These are phyloP conservation scores for Colaptes auratus DNA, from an alignment of 2,113 vertebrate genomes.

Conservation along the genomic window DNA sequence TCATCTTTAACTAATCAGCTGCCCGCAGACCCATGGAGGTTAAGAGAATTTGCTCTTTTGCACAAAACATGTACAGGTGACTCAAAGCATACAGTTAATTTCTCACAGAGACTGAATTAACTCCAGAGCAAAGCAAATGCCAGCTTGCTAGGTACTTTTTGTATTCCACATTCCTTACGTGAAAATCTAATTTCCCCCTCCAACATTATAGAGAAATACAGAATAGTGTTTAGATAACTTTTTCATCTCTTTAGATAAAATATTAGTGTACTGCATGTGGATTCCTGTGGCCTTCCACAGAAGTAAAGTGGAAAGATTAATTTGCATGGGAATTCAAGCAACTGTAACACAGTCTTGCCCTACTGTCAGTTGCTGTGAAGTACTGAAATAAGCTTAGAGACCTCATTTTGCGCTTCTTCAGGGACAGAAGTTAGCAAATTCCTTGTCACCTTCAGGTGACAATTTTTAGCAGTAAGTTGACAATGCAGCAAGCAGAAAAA, in stretches of 20 bases:
- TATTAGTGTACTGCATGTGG: background rate
- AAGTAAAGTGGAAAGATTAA: background rate
- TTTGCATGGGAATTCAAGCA: background rate
- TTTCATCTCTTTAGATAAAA: background rate
- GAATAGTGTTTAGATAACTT: background rate
- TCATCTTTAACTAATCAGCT: background rate
- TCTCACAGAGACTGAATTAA: background rate
- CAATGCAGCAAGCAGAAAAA: background rate
- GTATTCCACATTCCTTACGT: background rate
- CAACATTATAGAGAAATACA: background rate
- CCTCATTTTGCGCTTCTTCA: background rate
- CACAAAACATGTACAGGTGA: rapidly evolving
- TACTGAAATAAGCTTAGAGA: background rate
- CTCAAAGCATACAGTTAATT: background rate
- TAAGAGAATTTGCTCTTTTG: background rate
- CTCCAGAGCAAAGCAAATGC: background rate
- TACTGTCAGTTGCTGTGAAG: background rate
- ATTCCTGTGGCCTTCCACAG: background rate
- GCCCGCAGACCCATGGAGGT: background rate
- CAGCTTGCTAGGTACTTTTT: background rate
- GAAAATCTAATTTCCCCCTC: background rate
- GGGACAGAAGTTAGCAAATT: background rate
- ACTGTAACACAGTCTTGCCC: background rate
- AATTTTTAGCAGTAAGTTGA: background rate
- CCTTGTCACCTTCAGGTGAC: background rate